Base-by-base conservation (phyloP, 53 echinoderm and acorn worm genomes). In the Hippasteria phrygiana region DNA sequence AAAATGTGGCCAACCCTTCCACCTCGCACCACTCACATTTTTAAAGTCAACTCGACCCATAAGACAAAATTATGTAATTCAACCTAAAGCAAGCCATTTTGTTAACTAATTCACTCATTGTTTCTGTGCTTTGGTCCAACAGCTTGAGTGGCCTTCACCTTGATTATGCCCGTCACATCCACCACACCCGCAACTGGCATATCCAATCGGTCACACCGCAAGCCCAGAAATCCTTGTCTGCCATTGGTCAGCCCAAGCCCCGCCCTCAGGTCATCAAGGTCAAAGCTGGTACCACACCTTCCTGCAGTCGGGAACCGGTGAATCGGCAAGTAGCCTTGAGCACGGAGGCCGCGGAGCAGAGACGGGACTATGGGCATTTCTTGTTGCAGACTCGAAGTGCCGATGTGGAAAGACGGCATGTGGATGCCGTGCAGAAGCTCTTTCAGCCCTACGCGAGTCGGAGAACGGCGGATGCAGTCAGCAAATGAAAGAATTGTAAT, bases 301-400 rank as follows among this genome's bases (percentile, higher is more conserved):
- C 98, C 12, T 88, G 90, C 66, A 67, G 79, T 12, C 87, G 98
- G 20, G 93, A 93, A 13, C 98, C 98, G n/a, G 69, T 97, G 29
- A 88, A 94, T 51, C 74, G 77, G 65, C 78, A 89, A 0, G 55
- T 71, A 4, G 90, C 87, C 32, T 90, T 95, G 12, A 83, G 80
- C 18, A 56, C 92, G 46, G 92, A 88, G 70, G 98, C 93, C 5
- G 69, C 94, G 3, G 94, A 97, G 55, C 98, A 97, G 90, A 77
- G 98, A 38, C 43, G 98, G 26, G 95, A 97, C 79, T 97, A 97
- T 41, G 93, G 92, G 0, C 94, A 93, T 65, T 97, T 88, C 82
- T 67, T 97, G 66, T 43, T 94, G 43, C 78, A 93, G 4, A 89
- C 87, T 4, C 90, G 98, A 45, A 82, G 67, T 38, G 71, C 71